phyloP scores from a whole-genome alignment of 1,140 invertebrate species.

The Drosophila ironensis region DNA sequence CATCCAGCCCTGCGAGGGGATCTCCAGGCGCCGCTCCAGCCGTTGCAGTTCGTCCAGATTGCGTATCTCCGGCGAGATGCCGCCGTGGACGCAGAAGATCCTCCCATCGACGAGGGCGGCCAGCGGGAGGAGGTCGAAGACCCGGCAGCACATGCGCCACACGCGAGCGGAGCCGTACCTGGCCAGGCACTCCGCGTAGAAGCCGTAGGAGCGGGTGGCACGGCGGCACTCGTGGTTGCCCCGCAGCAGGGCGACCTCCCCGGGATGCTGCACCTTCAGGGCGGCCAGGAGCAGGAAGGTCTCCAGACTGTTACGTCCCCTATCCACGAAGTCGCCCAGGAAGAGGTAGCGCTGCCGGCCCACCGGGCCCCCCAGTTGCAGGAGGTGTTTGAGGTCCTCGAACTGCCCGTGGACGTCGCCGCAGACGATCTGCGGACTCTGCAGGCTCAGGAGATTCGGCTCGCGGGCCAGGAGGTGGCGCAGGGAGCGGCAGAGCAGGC shows the following conservation, averaged over 20 bases:
- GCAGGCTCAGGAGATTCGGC: conserved; percentile 99
- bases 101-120: conserved; percentile 99
- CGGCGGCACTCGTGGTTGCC: conserved; percentile 98
- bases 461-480: conserved; percentile 99
- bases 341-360: conserved; percentile 99
- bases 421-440: conserved; percentile 99
- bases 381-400: conserved; percentile 99
- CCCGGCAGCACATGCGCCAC: conserved; percentile 99
- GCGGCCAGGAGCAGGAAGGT: conserved; percentile 98
- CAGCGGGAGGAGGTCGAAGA: conserved; percentile 98
- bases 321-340: conserved; percentile 99
- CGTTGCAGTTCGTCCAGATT: conserved; percentile 98
- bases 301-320: conserved; percentile 99
- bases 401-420: conserved; percentile 99
- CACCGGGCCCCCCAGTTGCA: conserved; percentile 99
- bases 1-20: conserved; percentile 99
- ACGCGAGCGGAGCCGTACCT: conserved; percentile 99
- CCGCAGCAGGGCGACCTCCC: conserved; percentile 97
- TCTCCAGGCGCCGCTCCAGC: conserved; percentile 99
- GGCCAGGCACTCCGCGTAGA: conserved; percentile 99
- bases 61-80: conserved; percentile 98
- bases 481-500: conserved; percentile 98
- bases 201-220: conserved; percentile 99
- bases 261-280: conserved; percentile 98
- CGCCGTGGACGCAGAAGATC: conserved; percentile 99